phyloP scores from a whole-genome alignment of 2,797 vertebrate species.

The Coregonus sp. region DNA sequence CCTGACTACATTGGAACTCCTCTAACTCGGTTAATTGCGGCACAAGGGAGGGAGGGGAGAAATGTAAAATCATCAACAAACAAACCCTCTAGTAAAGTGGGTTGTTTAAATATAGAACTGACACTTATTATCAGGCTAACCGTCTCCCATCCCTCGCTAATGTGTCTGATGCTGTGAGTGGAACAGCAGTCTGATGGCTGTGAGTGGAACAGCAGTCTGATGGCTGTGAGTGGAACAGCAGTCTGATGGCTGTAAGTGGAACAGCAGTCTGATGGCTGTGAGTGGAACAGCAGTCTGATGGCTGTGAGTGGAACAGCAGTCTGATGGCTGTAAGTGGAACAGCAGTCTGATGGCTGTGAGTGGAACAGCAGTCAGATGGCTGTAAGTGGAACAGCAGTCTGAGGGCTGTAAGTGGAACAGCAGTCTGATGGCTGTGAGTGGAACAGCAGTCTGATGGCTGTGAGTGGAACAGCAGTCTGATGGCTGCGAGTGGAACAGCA shows the following conservation, averaged over 20 bases:
- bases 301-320: no score
- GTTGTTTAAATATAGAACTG: conserved; percentile 56
- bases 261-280: no score
- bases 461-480: background rate
- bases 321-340: no score
- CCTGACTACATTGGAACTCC: background rate
- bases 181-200: no score
- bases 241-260: no score
- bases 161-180: background rate
- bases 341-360: no score
- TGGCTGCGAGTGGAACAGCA: no score
- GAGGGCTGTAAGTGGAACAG: conserved; percentile 40
- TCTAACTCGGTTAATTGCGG: background rate
- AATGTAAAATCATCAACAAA: conserved; percentile 28
- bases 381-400: conserved; percentile 30
- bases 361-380: conserved; percentile 18
- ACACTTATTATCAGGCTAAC: conserved; percentile 65
- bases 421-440: background rate
- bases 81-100: conserved; percentile 39
- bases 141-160: conserved; percentile 22
- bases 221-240: no score
- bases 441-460: background rate
- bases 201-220: background rate
- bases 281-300: no score
- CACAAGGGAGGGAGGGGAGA: background rate